These are phyloP conservation scores for Sebastes flavidus DNA, from an alignment of 2,797 vertebrate genomes.

Conservation along the genomic window DNA sequence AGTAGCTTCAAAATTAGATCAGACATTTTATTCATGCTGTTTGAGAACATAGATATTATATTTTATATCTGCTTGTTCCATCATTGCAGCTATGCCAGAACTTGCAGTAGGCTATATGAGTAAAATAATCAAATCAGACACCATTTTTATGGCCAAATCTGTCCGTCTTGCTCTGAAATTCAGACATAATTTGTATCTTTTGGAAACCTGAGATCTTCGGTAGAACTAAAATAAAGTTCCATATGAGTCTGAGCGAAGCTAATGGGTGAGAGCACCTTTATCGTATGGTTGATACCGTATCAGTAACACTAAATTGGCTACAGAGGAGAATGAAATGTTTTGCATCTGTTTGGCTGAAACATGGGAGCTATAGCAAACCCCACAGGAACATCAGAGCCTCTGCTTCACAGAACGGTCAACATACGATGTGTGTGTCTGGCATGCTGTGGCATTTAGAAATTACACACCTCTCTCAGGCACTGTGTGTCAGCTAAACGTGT, in stretches of 20 bases:
- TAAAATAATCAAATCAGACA: neutral
- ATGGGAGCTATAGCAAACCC: constrained; percentile 1
- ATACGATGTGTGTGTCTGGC: constrained; percentile 35
- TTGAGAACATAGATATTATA: neutral
- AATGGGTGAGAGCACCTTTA: neutral
- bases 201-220: neutral
- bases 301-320: constrained; percentile 4
- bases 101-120: neutral
- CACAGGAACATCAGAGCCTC: constrained; percentile 36
- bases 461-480: constrained; percentile 24
- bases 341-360: constrained; percentile 28
- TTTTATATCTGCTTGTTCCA: neutral
- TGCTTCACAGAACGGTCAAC: constrained; percentile 15
- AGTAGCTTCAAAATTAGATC: neutral
- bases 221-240: neutral
- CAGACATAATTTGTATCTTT: neutral
- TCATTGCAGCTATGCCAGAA: neutral
- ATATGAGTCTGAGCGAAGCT: neutral
- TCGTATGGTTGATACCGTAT: neutral
- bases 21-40: neutral
- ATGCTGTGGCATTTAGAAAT: constrained; percentile 39
- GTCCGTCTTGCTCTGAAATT: neutral
- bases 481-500: constrained; percentile 17
- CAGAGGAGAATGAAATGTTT: constrained; percentile 32
- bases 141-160: neutral